phyloP scores from a whole-genome alignment of 1,140 invertebrate species.

The Temnothorax nylanderi region DNA sequence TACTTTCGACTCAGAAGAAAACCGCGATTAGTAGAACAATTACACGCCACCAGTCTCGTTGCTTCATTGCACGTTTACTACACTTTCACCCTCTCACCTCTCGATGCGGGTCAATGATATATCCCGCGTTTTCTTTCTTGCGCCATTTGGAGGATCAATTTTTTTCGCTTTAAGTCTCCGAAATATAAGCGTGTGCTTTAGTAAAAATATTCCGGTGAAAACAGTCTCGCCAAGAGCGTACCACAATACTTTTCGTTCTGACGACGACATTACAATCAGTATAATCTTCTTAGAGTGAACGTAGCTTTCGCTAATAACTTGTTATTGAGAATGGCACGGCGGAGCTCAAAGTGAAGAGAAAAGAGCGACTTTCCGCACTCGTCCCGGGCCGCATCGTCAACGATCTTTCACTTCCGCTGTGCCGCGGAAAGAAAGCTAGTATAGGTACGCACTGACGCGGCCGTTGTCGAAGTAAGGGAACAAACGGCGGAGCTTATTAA shows the following conservation, averaged over 20 bases:
- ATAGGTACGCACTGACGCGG: conserved; percentile 39
- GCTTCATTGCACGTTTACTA: conserved; percentile 51
- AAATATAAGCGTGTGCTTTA: neutral
- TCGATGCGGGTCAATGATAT: conserved; percentile 37
- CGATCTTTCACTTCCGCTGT: conserved; percentile 65
- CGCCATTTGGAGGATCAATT: neutral
- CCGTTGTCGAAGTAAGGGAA: conserved; percentile 28
- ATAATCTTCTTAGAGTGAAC: conserved; percentile 41
- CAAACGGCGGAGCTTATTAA: conserved; percentile 1
- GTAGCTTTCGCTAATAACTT: conserved; percentile 58
- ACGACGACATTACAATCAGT: conserved; percentile 21
- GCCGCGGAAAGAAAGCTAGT: conserved; percentile 63
- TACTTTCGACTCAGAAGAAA: conserved; percentile 15
- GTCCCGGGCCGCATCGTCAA: conserved; percentile 39
- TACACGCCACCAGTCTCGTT: neutral
- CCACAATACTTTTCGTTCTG: neutral
- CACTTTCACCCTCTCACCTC: conserved; percentile 67
- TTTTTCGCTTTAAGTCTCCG: conserved; percentile 3
- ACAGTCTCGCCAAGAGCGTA: neutral
- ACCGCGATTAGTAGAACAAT: conserved; percentile 40
- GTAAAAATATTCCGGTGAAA: conserved; percentile 34
- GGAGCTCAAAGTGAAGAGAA: conserved; percentile 50
- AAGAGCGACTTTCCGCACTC: conserved; percentile 50
- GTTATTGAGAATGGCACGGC: conserved; percentile 54
- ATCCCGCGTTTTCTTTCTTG: conserved; percentile 25